These are phyloP conservation scores for Hippasteria phrygiana DNA, from an alignment of 53 echinoderm and acorn worm species.

Conservation along the genomic window DNA sequence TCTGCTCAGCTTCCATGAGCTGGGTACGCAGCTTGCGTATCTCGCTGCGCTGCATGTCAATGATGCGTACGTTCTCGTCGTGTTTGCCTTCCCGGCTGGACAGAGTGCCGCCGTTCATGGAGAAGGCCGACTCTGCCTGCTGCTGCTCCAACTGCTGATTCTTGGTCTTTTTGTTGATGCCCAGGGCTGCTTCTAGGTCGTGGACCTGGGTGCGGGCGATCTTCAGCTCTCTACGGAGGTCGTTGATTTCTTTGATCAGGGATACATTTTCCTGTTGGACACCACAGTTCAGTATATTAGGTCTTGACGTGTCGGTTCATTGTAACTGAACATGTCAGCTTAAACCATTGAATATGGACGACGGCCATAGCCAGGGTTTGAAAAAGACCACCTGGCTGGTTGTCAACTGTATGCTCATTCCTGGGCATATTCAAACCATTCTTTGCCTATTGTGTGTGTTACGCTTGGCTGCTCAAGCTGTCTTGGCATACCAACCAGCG, in stretches of 20 bases:
- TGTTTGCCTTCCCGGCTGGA: constrained; percentile 82
- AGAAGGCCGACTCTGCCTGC: constrained; percentile 27
- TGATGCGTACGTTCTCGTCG: constrained; percentile 95
- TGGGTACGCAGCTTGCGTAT: constrained; percentile 84
- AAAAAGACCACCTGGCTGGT: too few species aligned
- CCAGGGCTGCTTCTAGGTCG: constrained; percentile 95
- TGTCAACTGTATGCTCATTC: too few species aligned
- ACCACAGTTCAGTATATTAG: not conserved
- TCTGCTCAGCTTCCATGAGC: constrained; percentile 82
- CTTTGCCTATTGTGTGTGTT: too few species aligned
- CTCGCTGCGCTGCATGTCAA: constrained; percentile 93
- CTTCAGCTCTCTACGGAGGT: constrained; percentile 94
- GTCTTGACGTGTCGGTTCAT: not conserved
- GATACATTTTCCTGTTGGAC: constrained; percentile 93
- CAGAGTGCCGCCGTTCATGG: constrained; percentile 43
- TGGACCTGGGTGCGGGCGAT: constrained; percentile 98
- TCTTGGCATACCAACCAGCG: too few species aligned
- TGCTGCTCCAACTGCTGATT: constrained; percentile 47
- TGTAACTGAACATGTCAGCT: too few species aligned
- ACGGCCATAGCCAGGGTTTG: too few species aligned
- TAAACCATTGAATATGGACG: too few species aligned
- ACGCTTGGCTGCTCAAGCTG: too few species aligned
- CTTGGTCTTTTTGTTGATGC: constrained; percentile 98
- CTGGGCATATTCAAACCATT: too few species aligned
- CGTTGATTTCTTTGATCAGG: constrained; percentile 98